A percentile compares a stretch with the other conserved stretches of the same genome.
phyloP scores from a whole-genome alignment of 2,888 invertebrate species.

The Noctua comes region DNA sequence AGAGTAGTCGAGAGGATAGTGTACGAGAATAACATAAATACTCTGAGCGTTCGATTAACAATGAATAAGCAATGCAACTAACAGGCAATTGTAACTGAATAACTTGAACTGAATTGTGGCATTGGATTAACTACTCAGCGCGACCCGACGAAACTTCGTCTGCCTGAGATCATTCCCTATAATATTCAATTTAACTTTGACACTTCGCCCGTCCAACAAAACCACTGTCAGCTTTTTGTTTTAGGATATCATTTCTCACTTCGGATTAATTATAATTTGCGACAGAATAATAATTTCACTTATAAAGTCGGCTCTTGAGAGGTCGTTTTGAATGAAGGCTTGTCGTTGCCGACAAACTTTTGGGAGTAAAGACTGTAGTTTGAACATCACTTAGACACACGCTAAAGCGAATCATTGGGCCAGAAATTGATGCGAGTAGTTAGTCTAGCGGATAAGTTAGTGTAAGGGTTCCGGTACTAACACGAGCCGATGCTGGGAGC shows the following conservation, averaged over 20 bases:
- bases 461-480: neutral
- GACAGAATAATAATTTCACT: conserved; percentile 71
- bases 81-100: conserved; percentile 84
- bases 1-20: conserved; percentile 26
- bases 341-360: conserved; percentile 48
- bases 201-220: conserved; percentile 87
- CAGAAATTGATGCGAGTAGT: conserved; percentile 29
- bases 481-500: neutral
- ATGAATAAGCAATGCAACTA: conserved; percentile 83
- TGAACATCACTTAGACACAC: conserved; percentile 28
- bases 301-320: conserved; percentile 58
- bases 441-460: conserved; percentile 21
- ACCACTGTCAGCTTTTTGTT: conserved; percentile 86
- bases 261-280: conserved; percentile 72
- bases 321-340: conserved; percentile 59
- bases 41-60: conserved; percentile 71
- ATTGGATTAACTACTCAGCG: conserved; percentile 89
- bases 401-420: conserved; percentile 24
- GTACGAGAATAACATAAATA: conserved; percentile 60
- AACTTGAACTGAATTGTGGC: conserved; percentile 87
- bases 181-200: conserved; percentile 91
- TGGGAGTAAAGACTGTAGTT: conserved; percentile 26
- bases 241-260: conserved; percentile 77
- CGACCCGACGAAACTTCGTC: conserved; percentile 83
- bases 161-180: conserved; percentile 86